A percentile compares a stretch with the other conserved stretches of the same genome.
phyloP scores from a whole-genome alignment of 1,140 invertebrate genomes.

The Copidosoma floridanum region DNA sequence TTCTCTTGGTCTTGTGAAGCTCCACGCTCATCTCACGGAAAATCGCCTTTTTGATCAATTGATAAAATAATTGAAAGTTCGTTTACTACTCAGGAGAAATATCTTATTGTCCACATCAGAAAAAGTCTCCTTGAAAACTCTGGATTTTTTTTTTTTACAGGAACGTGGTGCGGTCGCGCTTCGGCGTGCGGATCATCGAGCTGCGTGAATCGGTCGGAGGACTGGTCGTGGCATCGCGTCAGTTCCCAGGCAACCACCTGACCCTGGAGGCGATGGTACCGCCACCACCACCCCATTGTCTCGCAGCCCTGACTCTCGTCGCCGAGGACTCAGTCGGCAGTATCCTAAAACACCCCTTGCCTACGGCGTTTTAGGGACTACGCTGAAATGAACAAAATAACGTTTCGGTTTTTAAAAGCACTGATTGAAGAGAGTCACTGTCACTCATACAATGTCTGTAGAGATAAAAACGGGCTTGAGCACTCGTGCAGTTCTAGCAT shows the following conservation, averaged over 20 bases:
- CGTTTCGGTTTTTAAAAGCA: too few relatives aligned
- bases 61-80: not conserved
- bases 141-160: too few relatives aligned
- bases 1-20: too few relatives aligned
- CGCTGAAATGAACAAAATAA: not conserved
- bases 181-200: conserved; percentile 62
- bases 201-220: conserved; percentile 54
- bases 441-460: too few relatives aligned
- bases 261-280: conserved; percentile 49
- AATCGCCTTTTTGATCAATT: too few relatives aligned
- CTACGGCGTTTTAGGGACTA: conserved; percentile 45
- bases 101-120: not conserved
- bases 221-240: conserved; percentile 50
- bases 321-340: conserved; percentile 55
- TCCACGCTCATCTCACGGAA: too few relatives aligned
- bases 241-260: conserved; percentile 49
- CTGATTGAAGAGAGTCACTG: too few relatives aligned
- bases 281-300: conserved; percentile 42
- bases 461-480: too few relatives aligned
- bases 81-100: too few relatives aligned
- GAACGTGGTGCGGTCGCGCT: conserved; percentile 57
- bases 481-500: too few relatives aligned
- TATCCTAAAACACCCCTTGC: conserved; percentile 53
- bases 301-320: conserved; percentile 44
- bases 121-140: not conserved